Percentiles rank a stretch among this genome's conserved stretches.
Conservation (phyloP, 2,888 invertebrate species). For the Erebia ligea region DNA sequence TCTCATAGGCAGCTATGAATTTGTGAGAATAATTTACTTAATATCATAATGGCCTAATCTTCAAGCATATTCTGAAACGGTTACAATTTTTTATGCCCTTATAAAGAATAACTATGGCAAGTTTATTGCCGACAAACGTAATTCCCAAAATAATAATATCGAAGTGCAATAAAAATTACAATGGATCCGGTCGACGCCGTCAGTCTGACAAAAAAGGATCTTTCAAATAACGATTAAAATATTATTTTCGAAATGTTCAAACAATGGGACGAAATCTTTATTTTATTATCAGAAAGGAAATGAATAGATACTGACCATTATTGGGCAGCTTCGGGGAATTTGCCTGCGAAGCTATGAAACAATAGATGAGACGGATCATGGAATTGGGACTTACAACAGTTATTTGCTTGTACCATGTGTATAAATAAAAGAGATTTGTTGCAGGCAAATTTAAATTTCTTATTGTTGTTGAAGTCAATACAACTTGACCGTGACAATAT, state of each 20-base stretch:
- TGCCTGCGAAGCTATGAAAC: slow-evolving; percentile 62
- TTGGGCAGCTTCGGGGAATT: slow-evolving; percentile 67
- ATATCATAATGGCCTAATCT: neutral
- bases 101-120: slow-evolving; percentile 31
- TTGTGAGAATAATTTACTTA: neutral
- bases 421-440: slow-evolving; percentile 45
- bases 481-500: neutral
- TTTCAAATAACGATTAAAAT: slow-evolving; percentile 73
- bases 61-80: slow-evolving; percentile 3
- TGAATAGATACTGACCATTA: slow-evolving; percentile 70
- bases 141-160: slow-evolving; percentile 57
- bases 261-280: slow-evolving; percentile 70
- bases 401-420: slow-evolving; percentile 56
- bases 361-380: slow-evolving; percentile 54
- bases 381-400: slow-evolving; percentile 48
- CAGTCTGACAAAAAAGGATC: slow-evolving; percentile 57
- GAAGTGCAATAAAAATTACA: slow-evolving; percentile 68
- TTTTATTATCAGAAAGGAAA: slow-evolving; percentile 75
- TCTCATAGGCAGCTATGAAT: neutral
- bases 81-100: slow-evolving; percentile 29
- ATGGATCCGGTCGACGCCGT: slow-evolving; percentile 50
- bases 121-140: slow-evolving; percentile 48
- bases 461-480: slow-evolving; percentile 11
- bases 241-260: slow-evolving; percentile 68
- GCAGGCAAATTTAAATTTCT: slow-evolving; percentile 25